Percentiles rank a stretch among this genome's conserved stretches.
Conservation (phyloP, 2,113 vertebrate genomes). For the Nansenia antarctica region DNA sequence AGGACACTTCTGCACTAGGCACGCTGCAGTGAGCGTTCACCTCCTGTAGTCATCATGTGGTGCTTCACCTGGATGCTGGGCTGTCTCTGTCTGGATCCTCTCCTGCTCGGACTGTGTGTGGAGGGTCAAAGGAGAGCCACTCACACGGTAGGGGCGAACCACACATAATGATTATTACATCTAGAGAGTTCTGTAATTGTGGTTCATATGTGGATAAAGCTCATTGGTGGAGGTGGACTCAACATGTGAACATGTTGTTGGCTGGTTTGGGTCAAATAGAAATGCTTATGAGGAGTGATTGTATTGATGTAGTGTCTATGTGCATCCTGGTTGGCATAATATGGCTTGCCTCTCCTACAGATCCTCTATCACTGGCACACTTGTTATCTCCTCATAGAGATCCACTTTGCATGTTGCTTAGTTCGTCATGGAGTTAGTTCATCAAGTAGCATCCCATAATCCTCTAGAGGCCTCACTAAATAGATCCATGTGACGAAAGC, state of each 20-base stretch:
- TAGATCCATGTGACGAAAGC: constrained; percentile 17
- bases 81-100: constrained; percentile 38
- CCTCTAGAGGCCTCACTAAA: constrained; percentile 17
- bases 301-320: background rate
- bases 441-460: constrained; percentile 2
- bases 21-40: constrained; percentile 31
- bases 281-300: background rate
- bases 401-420: background rate
- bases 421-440: background rate
- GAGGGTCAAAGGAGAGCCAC: constrained; percentile 34
- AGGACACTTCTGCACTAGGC: constrained; percentile 22
- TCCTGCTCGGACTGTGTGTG: constrained; percentile 35
- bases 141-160: constrained; percentile 34
- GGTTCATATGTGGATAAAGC: background rate
- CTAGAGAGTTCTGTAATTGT: background rate
- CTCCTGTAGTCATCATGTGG: constrained; percentile 46
- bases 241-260: background rate
- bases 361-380: background rate
- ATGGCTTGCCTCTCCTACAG: background rate
- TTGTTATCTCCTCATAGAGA: background rate
- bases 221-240: background rate
- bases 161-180: background rate
- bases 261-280: background rate
- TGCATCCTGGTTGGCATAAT: background rate
- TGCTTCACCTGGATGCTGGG: constrained; percentile 34